Conservation (phyloP, 2,797 vertebrate genomes). For the Apogon talboti region DNA sequence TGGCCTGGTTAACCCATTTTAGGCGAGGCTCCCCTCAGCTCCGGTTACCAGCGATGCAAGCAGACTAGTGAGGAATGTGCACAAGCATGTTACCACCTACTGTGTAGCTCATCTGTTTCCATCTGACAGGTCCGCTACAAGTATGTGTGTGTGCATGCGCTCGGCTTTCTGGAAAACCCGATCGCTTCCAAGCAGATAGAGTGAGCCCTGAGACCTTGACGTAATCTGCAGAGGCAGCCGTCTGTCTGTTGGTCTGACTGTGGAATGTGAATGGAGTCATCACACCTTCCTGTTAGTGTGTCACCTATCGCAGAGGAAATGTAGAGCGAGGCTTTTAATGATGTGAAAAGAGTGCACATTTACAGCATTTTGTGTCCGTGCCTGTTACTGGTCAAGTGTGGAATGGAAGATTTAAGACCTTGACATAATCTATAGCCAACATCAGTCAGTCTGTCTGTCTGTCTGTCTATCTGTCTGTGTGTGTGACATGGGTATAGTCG, state of each 20-base stretch:
- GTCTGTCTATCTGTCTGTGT: slow-evolving; percentile 37
- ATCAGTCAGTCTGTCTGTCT: slow-evolving; percentile 42
- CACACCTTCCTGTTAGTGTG: slow-evolving; percentile 44
- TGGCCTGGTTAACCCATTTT: slow-evolving; percentile 56
- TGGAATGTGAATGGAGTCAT: slow-evolving; percentile 59
- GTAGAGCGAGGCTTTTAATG: slow-evolving; percentile 4
- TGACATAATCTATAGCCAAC: slow-evolving; percentile 12
- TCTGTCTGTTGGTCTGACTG: slow-evolving; percentile 38
- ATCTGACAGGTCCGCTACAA: slow-evolving; percentile 63
- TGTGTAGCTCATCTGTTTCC: slow-evolving; percentile 77
- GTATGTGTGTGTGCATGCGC: slow-evolving; percentile 26
- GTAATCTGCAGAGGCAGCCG: slow-evolving; percentile 46
- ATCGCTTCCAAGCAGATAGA: slow-evolving; percentile 43
- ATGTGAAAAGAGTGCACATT: not conserved
- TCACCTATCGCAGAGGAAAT: slow-evolving; percentile 16
- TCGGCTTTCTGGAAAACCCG: slow-evolving; percentile 58
- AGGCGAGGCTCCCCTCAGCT: slow-evolving; percentile 63
- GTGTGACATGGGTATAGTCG: slow-evolving; percentile 36
- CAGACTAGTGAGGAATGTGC: slow-evolving; percentile 74
- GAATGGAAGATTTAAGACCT: slow-evolving; percentile 52
- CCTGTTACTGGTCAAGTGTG: slow-evolving; percentile 16
- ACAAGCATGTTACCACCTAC: slow-evolving; percentile 77
- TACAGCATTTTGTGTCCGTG: slow-evolving; percentile 2
- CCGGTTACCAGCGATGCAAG: slow-evolving; percentile 75
- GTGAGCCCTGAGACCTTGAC: slow-evolving; percentile 45